These are phyloP conservation scores for Pasiphila rectangulata DNA, from an alignment of 2,888 invertebrate genomes.

Conservation along the genomic window DNA sequence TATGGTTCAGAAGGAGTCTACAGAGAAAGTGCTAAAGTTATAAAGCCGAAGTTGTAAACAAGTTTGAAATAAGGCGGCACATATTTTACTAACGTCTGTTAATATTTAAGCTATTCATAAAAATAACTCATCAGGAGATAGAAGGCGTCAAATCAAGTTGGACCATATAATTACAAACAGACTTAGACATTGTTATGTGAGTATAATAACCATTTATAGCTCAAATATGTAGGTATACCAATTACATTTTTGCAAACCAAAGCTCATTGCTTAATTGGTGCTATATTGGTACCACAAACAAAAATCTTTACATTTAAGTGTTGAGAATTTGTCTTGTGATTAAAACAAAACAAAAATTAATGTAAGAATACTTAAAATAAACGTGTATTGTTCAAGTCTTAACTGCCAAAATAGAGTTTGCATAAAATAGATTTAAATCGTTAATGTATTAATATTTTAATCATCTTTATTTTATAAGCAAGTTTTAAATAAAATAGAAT, in stretches of 20 bases:
- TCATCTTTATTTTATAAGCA: conserved; percentile 35
- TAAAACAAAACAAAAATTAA: conserved; percentile 5
- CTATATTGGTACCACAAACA: conserved; percentile 33
- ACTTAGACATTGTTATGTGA: too few relatives aligned
- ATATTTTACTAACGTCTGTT: conserved; percentile 6
- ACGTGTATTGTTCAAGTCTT: conserved; percentile 25
- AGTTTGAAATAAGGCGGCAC: too few relatives aligned
- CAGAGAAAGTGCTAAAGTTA: too few relatives aligned
- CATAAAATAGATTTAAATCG: conserved; percentile 37
- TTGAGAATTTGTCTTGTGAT: conserved; percentile 49
- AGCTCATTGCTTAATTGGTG: conserved; percentile 39
- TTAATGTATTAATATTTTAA: conserved; percentile 40
- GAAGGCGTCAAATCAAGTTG: too few relatives aligned
- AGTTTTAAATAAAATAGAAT: conserved; percentile 33
- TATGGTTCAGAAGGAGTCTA: too few relatives aligned
- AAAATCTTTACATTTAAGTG: conserved; percentile 33
- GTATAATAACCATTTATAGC: too few relatives aligned
- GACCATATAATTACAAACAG: too few relatives aligned
- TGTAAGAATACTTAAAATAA: conserved; percentile 6
- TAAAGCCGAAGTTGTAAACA: too few relatives aligned
- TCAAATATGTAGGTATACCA: conserved; percentile 12
- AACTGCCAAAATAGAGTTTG: conserved; percentile 39
- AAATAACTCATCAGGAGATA: too few relatives aligned
- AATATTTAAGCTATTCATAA: conserved; percentile 9
- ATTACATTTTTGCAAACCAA: conserved; percentile 10